phyloP scores from a whole-genome alignment of 1,140 invertebrate genomes.

The Lepeophtheirus salmonis region DNA sequence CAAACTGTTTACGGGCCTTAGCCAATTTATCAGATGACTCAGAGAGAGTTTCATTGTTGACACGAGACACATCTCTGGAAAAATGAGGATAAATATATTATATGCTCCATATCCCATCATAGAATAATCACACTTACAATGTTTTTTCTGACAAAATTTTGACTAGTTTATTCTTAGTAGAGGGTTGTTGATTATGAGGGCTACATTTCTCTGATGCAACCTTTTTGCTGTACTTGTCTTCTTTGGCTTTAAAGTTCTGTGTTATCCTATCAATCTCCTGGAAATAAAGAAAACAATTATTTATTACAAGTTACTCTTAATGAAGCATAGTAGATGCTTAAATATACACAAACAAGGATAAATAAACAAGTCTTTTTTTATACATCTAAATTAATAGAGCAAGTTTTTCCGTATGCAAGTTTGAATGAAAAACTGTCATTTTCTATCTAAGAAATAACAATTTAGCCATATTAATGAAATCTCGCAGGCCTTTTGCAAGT shows the following conservation, averaged over 20 bases:
- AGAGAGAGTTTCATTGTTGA: not conserved
- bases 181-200: conserved; percentile 36
- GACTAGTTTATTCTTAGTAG: conserved; percentile 51
- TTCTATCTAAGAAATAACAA: too few relatives aligned
- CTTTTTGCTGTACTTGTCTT: conserved; percentile 33
- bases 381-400: too few relatives aligned
- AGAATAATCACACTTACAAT: conserved; percentile 55
- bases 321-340: too few relatives aligned
- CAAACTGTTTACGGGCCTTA: not conserved
- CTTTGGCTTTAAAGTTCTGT: not conserved
- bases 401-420: too few relatives aligned
- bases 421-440: too few relatives aligned
- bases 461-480: too few relatives aligned
- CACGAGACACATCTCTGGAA: not conserved
- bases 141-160: conserved; percentile 59
- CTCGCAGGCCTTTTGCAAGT: too few relatives aligned
- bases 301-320: too few relatives aligned
- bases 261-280: conserved; percentile 34
- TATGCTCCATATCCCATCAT: too few relatives aligned
- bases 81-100: not conserved
- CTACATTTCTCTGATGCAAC: conserved; percentile 35
- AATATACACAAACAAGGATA: too few relatives aligned
- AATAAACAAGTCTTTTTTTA: too few relatives aligned
- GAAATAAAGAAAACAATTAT: too few relatives aligned
- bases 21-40: not conserved